A percentile compares a stretch with the other conserved stretches of the same genome.
phyloP scores from a whole-genome alignment of 1,140 invertebrate species.

The Psilanteris sp. region DNA sequence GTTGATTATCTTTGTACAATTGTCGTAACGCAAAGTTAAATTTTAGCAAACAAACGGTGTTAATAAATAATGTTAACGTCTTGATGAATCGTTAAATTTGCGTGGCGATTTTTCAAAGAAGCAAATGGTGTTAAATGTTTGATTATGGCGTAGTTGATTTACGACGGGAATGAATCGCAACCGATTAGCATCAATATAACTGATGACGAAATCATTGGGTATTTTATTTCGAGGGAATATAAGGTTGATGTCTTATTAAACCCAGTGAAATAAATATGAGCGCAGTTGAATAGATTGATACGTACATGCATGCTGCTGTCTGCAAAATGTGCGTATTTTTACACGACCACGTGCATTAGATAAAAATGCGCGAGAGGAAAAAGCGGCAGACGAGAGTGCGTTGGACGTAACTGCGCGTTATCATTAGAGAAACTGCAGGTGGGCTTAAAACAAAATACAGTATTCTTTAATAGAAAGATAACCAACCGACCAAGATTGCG shows the following conservation, averaged over 20 bases:
- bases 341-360: background rate
- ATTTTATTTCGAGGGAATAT: slow-evolving; percentile 3
- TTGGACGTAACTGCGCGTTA: slow-evolving; percentile 43
- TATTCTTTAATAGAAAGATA: slow-evolving; percentile 60
- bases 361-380: slow-evolving; percentile 2
- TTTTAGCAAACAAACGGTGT: background rate
- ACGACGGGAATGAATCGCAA: slow-evolving; percentile 7
- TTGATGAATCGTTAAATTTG: background rate
- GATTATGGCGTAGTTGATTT: slow-evolving; percentile 12
- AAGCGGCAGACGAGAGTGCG: background rate
- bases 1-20: too few species aligned
- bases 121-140: slow-evolving; percentile 10
- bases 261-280: slow-evolving; percentile 39
- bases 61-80: slow-evolving; percentile 8
- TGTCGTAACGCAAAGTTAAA: too few species aligned
- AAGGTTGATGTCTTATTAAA: slow-evolving; percentile 36
- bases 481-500: slow-evolving; percentile 52
- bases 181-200: slow-evolving; percentile 16
- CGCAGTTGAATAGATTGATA: slow-evolving; percentile 48
- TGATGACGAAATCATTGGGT: slow-evolving; percentile 11
- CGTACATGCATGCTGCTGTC: slow-evolving; percentile 14
- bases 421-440: slow-evolving; percentile 68
- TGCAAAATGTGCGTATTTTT: slow-evolving; percentile 17
- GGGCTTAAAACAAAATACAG: slow-evolving; percentile 59
- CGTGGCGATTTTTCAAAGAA: slow-evolving; percentile 2